phyloP scores from a whole-genome alignment of 2,888 invertebrate genomes.

The Acrocyrtus sp. region DNA sequence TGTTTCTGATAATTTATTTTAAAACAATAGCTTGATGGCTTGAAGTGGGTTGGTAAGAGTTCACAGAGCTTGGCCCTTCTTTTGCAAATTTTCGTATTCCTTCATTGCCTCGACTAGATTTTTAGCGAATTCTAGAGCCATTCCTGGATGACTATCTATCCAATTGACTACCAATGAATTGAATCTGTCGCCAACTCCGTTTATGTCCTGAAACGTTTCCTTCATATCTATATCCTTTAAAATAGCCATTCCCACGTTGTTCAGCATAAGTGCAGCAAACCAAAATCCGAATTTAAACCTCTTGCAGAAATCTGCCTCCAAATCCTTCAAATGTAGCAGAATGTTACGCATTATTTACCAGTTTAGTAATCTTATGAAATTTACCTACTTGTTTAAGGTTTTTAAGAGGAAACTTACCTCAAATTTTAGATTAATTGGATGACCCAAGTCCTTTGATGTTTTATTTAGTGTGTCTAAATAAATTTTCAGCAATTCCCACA shows the following conservation, averaged over 20 bases:
- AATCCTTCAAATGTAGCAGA: background rate
- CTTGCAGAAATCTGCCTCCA: background rate
- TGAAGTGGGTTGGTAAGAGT: no score
- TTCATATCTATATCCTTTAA: no score
- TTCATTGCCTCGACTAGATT: slow-evolving; percentile 4
- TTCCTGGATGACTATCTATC: slow-evolving; percentile 11
- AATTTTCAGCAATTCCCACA: background rate
- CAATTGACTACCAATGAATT: no score
- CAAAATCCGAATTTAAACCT: background rate
- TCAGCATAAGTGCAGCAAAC: background rate
- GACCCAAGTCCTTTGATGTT: background rate
- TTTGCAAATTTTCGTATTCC: slow-evolving; percentile 11
- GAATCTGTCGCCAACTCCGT: no score
- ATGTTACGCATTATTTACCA: background rate
- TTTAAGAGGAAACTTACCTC: background rate
- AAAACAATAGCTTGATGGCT: no score
- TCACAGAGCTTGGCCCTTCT: no score
- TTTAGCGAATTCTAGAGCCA: background rate
- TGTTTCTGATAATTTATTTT: no score
- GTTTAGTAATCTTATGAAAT: background rate
- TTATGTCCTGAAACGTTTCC: no score
- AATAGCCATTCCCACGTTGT: no score
- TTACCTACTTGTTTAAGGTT: background rate
- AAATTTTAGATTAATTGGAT: background rate
- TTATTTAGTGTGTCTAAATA: background rate